Evolutionary conservation across 92 coral and sea anemone species (phyloP).

Genomic region (Epizoanthus illoricatus): DNA sequence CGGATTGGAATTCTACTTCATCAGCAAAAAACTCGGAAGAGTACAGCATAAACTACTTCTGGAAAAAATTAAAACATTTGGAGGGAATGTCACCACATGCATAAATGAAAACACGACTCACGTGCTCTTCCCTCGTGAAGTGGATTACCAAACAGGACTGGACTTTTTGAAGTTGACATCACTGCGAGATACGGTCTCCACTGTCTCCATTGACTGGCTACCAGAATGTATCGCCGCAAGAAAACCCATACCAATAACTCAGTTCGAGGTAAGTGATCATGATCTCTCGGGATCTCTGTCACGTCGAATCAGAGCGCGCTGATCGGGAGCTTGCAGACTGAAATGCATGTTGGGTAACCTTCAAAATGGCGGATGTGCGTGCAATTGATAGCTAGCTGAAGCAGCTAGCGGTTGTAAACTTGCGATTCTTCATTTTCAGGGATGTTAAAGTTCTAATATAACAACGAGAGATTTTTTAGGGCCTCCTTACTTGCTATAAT

Average conservation of each 20-base stretch:
- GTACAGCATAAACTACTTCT: neutral
- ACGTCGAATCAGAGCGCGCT: too few relatives aligned
- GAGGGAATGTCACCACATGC: neutral
- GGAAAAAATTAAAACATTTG: neutral
- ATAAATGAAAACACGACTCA: conserved; percentile 27
- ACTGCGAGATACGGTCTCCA: conserved; percentile 26
- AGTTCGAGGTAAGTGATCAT: conserved; percentile 23
- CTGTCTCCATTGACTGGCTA: conserved; percentile 37
- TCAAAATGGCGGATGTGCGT: neutral
- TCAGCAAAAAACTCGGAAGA: neutral
- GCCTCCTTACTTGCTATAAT: too few relatives aligned
- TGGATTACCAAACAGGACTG: conserved; percentile 28
- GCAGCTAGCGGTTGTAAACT: neutral
- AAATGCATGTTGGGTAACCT: too few relatives aligned
- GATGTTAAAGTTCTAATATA: too few relatives aligned
- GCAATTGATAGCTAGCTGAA: neutral
- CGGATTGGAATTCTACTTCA: neutral
- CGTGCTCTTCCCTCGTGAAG: conserved; percentile 29
- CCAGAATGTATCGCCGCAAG: conserved; percentile 38
- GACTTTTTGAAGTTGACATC: conserved; percentile 22
- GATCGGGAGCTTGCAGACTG: too few relatives aligned
- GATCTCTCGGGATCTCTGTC: neutral
- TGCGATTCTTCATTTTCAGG: too few relatives aligned
- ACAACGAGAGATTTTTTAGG: too few relatives aligned
- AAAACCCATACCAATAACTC: conserved; percentile 17